Percentiles rank a stretch among this genome's conserved stretches.
Evolutionary conservation across 2,888 invertebrate species (phyloP).

Genomic region (Nomada hirtipes): DNA sequence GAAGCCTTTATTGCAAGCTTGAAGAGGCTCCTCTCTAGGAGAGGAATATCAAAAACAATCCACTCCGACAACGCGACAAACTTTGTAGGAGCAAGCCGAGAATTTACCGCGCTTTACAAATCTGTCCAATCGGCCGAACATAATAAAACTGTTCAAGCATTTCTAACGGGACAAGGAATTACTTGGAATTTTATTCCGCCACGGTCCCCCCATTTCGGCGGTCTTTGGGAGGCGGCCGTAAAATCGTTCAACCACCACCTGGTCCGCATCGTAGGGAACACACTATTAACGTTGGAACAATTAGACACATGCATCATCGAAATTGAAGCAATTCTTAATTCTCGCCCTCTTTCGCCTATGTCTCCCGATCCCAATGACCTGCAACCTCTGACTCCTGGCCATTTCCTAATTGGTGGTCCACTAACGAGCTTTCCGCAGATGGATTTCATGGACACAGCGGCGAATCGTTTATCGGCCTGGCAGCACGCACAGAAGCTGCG

Average conservation of each 20-base stretch:
- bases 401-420: too few species aligned
- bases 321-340: too few species aligned
- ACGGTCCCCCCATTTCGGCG: background rate
- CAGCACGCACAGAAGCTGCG: too few species aligned
- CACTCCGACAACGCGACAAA: background rate
- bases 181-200: background rate
- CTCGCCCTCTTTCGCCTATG: background rate
- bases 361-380: slow-evolving; percentile 3
- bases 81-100: background rate
- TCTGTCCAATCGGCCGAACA: background rate
- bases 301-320: too few species aligned
- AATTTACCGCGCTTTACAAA: background rate
- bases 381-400: background rate
- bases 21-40: background rate
- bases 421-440: too few species aligned
- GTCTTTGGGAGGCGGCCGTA: too few species aligned
- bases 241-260: too few species aligned
- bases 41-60: background rate
- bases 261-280: too few species aligned
- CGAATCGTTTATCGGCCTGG: too few species aligned
- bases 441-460: too few species aligned
- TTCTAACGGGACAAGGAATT: background rate
- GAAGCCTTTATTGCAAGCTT: background rate
- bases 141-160: background rate
- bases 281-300: too few species aligned